phyloP scores from a whole-genome alignment of 2,797 vertebrate genomes.

The Knipowitschia caucasica region DNA sequence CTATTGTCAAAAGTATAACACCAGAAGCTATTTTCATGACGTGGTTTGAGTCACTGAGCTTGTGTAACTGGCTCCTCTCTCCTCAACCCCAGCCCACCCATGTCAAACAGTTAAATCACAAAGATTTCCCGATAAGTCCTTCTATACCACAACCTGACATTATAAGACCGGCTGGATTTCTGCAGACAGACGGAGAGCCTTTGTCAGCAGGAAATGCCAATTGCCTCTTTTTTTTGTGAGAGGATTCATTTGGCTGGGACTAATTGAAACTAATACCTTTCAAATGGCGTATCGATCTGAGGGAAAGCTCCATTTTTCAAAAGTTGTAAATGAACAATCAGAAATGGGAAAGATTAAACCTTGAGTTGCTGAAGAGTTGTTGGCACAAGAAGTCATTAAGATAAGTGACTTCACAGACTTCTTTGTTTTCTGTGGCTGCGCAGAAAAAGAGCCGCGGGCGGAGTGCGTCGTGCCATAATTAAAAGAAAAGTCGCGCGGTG shows the following conservation, averaged over 20 bases:
- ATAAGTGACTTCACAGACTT: slow-evolving; percentile 47
- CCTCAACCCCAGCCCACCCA: slow-evolving; percentile 1
- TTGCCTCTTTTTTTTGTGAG: slow-evolving; percentile 38
- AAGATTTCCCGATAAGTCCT: slow-evolving; percentile 6
- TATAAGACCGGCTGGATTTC: slow-evolving; percentile 20
- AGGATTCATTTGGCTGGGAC: slow-evolving; percentile 45
- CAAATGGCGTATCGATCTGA: slow-evolving; percentile 61
- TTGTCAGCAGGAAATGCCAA: slow-evolving; percentile 48
- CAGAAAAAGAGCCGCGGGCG: slow-evolving; percentile 26
- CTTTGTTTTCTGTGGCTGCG: slow-evolving; percentile 25
- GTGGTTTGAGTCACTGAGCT: slow-evolving; percentile 5
- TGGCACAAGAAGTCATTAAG: slow-evolving; percentile 33
- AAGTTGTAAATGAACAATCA: slow-evolving; percentile 25
- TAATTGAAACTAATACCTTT: slow-evolving; percentile 65
- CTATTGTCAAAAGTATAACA: neutral
- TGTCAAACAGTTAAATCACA: slow-evolving; percentile 1
- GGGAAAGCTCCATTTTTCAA: slow-evolving; percentile 41
- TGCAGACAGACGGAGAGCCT: slow-evolving; percentile 26
- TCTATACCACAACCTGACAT: slow-evolving; percentile 13
- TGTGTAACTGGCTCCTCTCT: slow-evolving; percentile 2
- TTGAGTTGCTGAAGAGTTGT: slow-evolving; percentile 8
- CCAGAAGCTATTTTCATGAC: slow-evolving; percentile 5
- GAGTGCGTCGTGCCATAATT: slow-evolving; percentile 34
- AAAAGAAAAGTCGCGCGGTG: slow-evolving; percentile 18
- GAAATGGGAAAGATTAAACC: slow-evolving; percentile 29